Percentiles rank a stretch among this genome's conserved stretches.
Evolutionary conservation across 92 coral and sea anemone genomes (phyloP).

Genomic region (Metridium senile): DNA sequence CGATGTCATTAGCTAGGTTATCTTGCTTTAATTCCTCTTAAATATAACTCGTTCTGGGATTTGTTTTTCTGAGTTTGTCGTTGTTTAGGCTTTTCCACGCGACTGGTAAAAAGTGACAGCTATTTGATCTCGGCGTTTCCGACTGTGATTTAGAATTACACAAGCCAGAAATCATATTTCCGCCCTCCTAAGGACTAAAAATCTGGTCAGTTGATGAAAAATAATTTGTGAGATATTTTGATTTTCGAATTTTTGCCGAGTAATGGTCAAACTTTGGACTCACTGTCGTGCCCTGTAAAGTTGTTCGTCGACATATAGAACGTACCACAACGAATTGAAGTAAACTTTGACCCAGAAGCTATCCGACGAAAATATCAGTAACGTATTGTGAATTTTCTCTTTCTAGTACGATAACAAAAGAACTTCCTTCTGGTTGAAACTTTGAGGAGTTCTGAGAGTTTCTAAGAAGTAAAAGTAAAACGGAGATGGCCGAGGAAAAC

Average conservation of each 20-base stretch:
- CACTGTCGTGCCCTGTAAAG: background rate
- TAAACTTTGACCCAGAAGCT: slow-evolving; percentile 32
- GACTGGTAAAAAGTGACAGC: background rate
- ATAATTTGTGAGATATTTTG: background rate
- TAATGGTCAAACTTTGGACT: background rate
- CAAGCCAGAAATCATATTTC: background rate
- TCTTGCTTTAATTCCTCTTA: background rate
- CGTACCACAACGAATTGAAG: too few species aligned
- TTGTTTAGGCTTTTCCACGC: slow-evolving; percentile 8
- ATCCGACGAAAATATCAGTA: background rate
- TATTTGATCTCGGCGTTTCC: too few species aligned
- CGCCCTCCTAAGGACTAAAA: background rate
- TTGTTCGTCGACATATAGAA: too few species aligned
- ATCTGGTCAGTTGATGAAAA: slow-evolving; percentile 9
- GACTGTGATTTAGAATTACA: background rate
- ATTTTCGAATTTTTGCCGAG: background rate
- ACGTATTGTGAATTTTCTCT: background rate
- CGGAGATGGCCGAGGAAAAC: slow-evolving; percentile 27
- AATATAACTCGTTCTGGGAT: background rate
- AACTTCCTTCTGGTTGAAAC: background rate
- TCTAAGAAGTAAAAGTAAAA: background rate
- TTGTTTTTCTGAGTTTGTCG: background rate
- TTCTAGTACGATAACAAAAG: background rate
- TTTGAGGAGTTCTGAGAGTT: slow-evolving; percentile 6
- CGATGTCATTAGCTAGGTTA: slow-evolving; percentile 7